Base-by-base conservation (phyloP, 2,888 invertebrate genomes). In the Hydraecia micacea region DNA sequence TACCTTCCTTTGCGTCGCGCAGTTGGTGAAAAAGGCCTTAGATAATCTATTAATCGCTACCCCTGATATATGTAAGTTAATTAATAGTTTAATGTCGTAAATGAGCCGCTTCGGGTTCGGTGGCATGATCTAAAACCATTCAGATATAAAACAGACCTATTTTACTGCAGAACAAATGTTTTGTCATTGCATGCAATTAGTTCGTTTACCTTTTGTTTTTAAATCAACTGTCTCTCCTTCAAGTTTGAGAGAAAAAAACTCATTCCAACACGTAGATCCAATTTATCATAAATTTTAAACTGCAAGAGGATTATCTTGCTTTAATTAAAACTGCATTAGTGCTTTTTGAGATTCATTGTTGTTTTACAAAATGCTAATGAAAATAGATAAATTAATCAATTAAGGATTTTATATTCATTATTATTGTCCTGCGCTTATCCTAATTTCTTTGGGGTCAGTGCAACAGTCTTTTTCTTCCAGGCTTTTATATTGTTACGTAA, bases 161-260 rank as follows among this genome's bases (percentile, higher is more conserved):
- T 77, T 77, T 58, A 39, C 13, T 77, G 0, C 21, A 25, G 9
- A 77, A 58, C 49, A 83, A 79, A 84, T 67, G 52, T 68, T 21
- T 21, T 15, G 58, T 46, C 42, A 84, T 84, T 69, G 62, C 21
- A 36, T 21, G 15, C 73, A 60, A 80, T 81, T 73, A 39, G 80
- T 60, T 55, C 36, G 9, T 60, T 66, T 25, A 77, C 80, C 71
- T 63, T 46, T 46, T 79, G 21, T 39, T 71, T 39, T 42, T n/a
- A 42, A 72, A 81, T 69, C 28, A 69, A 36, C 36, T 52, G 63
- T 39, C 63, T 65, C 80, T 73, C 84, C 68, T 81, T 79, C 11
- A 36, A 68, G 18, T 32, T 52, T 46, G 21, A 25, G 13, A 25
- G 28, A 65, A 55, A 69, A 65, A 25, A 18, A 1, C 39, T 60